phyloP scores from a whole-genome alignment of 2,797 vertebrate genomes.

The Caiman crocodilus region DNA sequence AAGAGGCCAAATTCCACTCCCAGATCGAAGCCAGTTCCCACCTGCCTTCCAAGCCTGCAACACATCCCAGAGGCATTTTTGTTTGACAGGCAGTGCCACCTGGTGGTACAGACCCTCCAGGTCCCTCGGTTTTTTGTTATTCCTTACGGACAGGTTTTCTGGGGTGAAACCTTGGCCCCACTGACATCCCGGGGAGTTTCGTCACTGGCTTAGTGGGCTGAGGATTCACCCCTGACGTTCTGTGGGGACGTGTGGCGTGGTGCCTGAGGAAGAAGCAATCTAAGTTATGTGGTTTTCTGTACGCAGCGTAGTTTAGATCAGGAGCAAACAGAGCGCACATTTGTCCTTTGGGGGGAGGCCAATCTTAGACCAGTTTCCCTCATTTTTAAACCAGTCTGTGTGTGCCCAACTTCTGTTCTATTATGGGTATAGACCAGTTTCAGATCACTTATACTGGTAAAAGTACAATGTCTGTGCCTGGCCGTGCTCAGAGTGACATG shows the following conservation, averaged over 20 bases:
- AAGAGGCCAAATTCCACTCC: too few relatives aligned
- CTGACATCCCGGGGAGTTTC: background rate
- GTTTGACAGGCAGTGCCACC: constrained; percentile 57
- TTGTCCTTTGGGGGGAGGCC: too few relatives aligned
- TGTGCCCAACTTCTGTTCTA: too few relatives aligned
- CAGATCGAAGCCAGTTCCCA: background rate
- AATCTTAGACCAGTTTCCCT: too few relatives aligned
- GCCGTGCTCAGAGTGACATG: too few relatives aligned
- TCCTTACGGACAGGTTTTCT: rapidly evolving
- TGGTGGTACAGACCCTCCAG: background rate
- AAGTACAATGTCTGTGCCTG: too few relatives aligned
- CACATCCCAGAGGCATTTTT: background rate
- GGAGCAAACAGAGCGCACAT: too few relatives aligned
- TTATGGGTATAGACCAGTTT: too few relatives aligned
- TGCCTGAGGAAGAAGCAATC: background rate
- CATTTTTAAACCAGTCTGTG: too few relatives aligned
- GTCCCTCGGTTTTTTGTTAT: rapidly evolving
- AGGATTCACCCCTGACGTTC: background rate
- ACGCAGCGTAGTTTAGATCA: too few relatives aligned
- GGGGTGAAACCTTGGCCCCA: background rate
- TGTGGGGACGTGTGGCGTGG: background rate
- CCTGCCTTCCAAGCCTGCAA: background rate
- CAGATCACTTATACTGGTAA: too few relatives aligned
- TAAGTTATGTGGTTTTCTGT: too few relatives aligned
- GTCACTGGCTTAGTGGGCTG: rapidly evolving